Conservation (phyloP, 2,888 invertebrate species). For the Papilio demoleus region DNA sequence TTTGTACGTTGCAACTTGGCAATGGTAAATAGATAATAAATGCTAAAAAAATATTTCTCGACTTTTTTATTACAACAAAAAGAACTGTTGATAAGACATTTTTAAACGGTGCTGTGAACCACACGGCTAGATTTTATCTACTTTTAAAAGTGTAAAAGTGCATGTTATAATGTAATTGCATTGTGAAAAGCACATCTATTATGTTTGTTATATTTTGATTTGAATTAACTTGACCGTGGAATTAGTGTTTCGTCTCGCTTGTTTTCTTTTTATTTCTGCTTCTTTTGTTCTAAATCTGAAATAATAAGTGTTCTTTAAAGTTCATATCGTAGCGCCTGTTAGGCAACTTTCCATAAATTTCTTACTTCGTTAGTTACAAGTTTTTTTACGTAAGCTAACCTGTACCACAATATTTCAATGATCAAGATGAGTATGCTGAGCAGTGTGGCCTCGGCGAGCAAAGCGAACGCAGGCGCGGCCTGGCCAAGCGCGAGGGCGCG, state of each 20-base stretch:
- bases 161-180: no score
- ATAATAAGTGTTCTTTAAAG: neutral
- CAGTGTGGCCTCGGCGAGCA: slow-evolving; percentile 55
- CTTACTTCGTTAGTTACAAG: no score
- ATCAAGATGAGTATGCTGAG: slow-evolving; percentile 56
- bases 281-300: neutral
- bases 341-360: no score
- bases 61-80: neutral
- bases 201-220: neutral
- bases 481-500: slow-evolving; percentile 73
- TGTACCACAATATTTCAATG: slow-evolving; percentile 57
- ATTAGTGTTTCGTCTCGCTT: neutral
- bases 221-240: neutral
- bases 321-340: neutral
- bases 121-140: no score
- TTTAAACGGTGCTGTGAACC: no score
- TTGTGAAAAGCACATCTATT: no score
- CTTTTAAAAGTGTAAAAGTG: no score
- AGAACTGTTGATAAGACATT: no score
- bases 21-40: neutral
- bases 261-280: neutral
- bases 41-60: no score
- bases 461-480: slow-evolving; percentile 70
- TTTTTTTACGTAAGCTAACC: slow-evolving; percentile 49
- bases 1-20: neutral